Base-by-base conservation (phyloP, 2,888 invertebrate species). In the Lypha dubia region DNA sequence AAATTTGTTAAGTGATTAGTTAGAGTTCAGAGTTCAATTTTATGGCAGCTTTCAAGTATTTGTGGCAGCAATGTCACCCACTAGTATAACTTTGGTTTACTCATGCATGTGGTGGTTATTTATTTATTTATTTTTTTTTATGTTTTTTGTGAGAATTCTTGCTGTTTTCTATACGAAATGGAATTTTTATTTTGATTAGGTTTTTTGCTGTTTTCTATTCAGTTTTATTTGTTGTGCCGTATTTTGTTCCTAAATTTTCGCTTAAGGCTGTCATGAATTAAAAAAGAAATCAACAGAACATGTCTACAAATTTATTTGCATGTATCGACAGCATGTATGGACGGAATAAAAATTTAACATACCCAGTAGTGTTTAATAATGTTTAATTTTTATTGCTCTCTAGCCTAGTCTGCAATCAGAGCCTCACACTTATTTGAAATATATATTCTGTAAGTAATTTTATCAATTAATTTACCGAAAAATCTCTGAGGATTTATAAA, bases 261-360 rank as follows among this genome's bases (percentile, higher is more conserved):
- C 84, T 74, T 84, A 62, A 80, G 77, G 84, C 80, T 74, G 73
- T 81, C 84, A 80, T 77, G 84, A 80, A 77, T 70, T n/a, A 44
- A 62, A 41, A 77, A 28, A 60, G 60, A 68, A 77, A 77, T 70
- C 60, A 77, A 41, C 68, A 41, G 70, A 77, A 68, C 68, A 68
- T 77, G 76, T 77, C 76, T 77, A 51, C 46, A 77, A 60, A 51
- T 49, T 77, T 62, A 77, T 70, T 77, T 77, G 51, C 68, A 77
- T 77, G 58, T 58, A 58, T 41, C 60, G 28, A 68, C 76, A 67
- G 38, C 67, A 46, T 75, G 56, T 49, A 32, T 41, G 49, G 41
- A 68, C 38, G n/a, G 35, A 35, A 8, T 20, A 6, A 46, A 13
- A 32, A 11, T 62, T 13, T 1, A 3, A 35, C 11, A 38, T 20